These are phyloP conservation scores for Ahaetulla prasina DNA, from an alignment of 2,113 vertebrate genomes.

Conservation along the genomic window DNA sequence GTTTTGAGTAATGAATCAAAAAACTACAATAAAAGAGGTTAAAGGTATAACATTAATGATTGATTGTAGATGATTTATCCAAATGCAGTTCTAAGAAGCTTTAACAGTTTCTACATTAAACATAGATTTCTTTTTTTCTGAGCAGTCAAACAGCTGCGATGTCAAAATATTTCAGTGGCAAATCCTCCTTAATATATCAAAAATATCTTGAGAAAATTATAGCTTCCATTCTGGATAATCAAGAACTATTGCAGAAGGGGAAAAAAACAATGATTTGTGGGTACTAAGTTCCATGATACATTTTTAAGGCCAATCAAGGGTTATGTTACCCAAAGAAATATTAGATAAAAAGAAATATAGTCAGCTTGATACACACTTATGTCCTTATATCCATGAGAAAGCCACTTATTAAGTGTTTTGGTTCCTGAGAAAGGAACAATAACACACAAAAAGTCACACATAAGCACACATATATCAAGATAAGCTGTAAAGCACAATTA, in stretches of 20 bases:
- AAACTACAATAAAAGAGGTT: neutral
- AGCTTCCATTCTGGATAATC: neutral
- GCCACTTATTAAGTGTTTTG: neutral
- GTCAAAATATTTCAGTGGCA: neutral
- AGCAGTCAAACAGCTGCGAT: neutral
- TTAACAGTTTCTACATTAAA: neutral
- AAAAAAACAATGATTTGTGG: neutral
- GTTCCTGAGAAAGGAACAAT: neutral
- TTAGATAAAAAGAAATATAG: neutral
- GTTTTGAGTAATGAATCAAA: neutral
- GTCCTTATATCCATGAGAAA: neutral
- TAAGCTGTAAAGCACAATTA: neutral
- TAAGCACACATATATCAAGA: neutral
- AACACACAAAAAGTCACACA: neutral
- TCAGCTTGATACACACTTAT: neutral
- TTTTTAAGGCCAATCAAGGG: neutral
- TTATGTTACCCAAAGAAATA: neutral
- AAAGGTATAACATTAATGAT: neutral
- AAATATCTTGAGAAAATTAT: neutral
- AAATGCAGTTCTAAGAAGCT: neutral
- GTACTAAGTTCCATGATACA: neutral
- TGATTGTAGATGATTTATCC: slow-evolving; percentile 7
- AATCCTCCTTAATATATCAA: neutral
- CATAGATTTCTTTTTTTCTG: neutral
- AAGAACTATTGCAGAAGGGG: neutral